phyloP scores from a whole-genome alignment of 2,888 invertebrate species.

The Pteria penguin region DNA sequence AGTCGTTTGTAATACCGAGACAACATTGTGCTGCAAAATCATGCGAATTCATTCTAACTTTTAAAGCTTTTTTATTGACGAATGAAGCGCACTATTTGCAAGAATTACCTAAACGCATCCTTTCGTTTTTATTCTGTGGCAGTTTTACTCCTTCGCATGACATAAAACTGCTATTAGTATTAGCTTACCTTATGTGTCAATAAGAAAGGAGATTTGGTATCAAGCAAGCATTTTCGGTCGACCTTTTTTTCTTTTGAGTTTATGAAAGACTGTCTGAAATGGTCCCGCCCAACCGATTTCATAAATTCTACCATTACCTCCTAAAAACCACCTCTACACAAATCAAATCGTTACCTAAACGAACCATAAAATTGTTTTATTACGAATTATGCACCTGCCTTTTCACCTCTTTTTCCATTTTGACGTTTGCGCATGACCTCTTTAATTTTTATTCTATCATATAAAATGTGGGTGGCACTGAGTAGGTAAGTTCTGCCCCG shows the following conservation, averaged over 20 bases:
- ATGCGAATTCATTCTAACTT: too few species aligned
- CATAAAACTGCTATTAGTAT: not conserved
- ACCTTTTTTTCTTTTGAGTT: not conserved
- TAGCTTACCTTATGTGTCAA: not conserved
- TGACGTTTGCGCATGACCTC: not conserved
- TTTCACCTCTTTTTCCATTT: not conserved
- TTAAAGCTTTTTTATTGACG: too few species aligned
- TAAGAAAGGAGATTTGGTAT: not conserved
- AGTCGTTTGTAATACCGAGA: too few species aligned
- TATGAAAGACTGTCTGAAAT: not conserved
- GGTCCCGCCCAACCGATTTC: not conserved
- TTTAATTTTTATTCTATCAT: not conserved
- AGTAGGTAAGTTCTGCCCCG: not conserved
- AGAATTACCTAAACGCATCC: too few species aligned
- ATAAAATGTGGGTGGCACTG: not conserved
- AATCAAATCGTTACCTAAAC: not conserved
- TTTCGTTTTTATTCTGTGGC: too few species aligned
- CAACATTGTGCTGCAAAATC: too few species aligned
- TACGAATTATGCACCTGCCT: not conserved
- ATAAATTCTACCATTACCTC: not conserved
- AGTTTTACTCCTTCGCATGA: not conserved
- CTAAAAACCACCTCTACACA: not conserved
- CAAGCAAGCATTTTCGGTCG: not conserved
- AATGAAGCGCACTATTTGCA: too few species aligned
- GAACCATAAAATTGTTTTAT: not conserved